These are phyloP conservation scores for Premnoplex brunnescens DNA, from an alignment of 2,797 vertebrate genomes.

Conservation along the genomic window DNA sequence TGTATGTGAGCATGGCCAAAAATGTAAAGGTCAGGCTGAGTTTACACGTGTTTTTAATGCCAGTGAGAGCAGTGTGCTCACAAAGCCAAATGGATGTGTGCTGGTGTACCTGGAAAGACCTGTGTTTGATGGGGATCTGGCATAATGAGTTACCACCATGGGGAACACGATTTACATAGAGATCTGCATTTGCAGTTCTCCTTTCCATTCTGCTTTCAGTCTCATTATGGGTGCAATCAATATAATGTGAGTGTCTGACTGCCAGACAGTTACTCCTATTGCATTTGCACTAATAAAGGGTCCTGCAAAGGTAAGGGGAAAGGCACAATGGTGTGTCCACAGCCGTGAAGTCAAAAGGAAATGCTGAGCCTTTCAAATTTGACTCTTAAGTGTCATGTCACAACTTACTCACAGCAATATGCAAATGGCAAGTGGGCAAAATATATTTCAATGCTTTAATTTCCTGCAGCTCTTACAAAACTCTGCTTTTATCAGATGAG, in stretches of 20 bases:
- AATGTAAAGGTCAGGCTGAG: not conserved
- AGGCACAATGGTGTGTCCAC: not conserved
- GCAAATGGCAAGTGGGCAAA: not conserved
- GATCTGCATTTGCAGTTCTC: not conserved
- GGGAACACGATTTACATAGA: not conserved
- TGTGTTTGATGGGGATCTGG: not conserved
- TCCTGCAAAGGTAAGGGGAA: not conserved
- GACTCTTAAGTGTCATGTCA: not conserved
- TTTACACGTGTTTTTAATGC: not conserved
- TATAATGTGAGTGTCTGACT: not conserved
- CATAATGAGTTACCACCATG: not conserved
- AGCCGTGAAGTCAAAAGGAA: not conserved
- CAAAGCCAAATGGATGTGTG: not conserved
- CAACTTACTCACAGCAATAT: not conserved
- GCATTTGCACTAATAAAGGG: not conserved
- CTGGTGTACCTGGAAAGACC: not conserved
- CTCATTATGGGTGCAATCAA: not conserved
- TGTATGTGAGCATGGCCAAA: not conserved
- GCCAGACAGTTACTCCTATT: not conserved
- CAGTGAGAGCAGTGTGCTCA: not conserved
- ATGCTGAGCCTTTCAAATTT: not conserved
- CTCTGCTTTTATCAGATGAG: not conserved
- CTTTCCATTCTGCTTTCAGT: not conserved
- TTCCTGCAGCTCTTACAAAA: not conserved
- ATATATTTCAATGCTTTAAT: not conserved